Base-by-base conservation (phyloP, 1,140 invertebrate genomes). In the Cyrtorhinus lividipennis region DNA sequence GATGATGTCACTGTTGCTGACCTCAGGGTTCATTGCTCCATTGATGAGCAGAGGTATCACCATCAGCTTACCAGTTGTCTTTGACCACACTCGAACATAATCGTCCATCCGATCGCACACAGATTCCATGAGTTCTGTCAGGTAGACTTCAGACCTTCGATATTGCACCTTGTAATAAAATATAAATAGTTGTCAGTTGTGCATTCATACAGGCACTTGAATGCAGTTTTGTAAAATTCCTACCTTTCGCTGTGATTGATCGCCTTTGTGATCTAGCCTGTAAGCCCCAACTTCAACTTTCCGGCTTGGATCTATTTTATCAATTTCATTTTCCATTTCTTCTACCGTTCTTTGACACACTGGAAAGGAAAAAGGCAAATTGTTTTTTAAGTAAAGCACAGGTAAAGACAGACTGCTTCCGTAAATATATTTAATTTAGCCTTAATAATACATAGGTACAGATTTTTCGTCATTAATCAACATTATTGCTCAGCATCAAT, bases 261-360 rank as follows among this genome's bases (percentile, higher is more conserved):
- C 89, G 63, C 90, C 90, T 57, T 82, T 72, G 1, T 80, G 78
- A 72, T 92, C 88, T 67, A 93, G 77, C 59, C 86, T 78, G 72
- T 88, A 92, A 71, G 85, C 88, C 25, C 90, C 88, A 24, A 90
- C 81, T 73, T 92, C 83, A 3, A 90, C 79, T 74, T 79, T 84
- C 73, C 83, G 85, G 67, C 83, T 81, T 62, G 88, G 85, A 75
- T 92, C 84, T 46, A 86, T 79, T 69, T 83, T 81, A 62, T 76
- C 77, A 56, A 93, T 80, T 62, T 77, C 81, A 56, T 73, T 75
- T 67, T 85, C 81, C 48, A 92, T 73, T 75, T 93, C 87, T 62
- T 83, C 76, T 1, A 91, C 78, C 24, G 83, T 81, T 46, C 76
- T 76, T 69, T 84, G 79, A 71, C 89, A 91, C 38, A 90, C 88